Evolutionary conservation across 1,140 invertebrate species (phyloP), one percentile per base, ranked within the genome.

Genomic region (Oryzaephilus surinamensis): DNA sequence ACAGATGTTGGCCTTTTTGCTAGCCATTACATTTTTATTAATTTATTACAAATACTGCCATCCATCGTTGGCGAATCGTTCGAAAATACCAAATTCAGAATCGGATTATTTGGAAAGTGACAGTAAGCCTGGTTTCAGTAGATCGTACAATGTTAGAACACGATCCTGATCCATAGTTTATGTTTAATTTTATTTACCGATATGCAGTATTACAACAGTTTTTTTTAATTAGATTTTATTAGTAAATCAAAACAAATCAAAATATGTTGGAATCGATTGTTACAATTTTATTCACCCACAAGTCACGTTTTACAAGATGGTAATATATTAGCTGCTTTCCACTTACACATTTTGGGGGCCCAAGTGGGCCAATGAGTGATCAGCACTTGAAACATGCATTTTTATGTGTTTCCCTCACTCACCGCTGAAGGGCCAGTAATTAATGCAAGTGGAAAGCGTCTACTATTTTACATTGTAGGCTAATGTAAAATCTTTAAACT

Each of bases 21-120:
- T 70, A 18, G 67, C 62, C 4, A 61, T 71, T 19, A 30, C 53
- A 10, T 69, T 66, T 45, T 61, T 71, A 52, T 39, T 62, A 8
- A 43, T 67, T 10, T 71, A 69, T 43, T 71, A 71, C 45, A 60
- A 57, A 21, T 65, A 60, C 43, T 69, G 66, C 37, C 69, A 71
- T 50, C 69, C 69, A 24, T 55, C 54, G 16, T 32, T 53, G 32
- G 34, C 52, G 20, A 44, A 45, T 28, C 17, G 55, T 14, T 47
- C 28, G 10, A 57, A 58, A 41, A 52, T 55, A n/a, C 52, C 55
- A 16, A 42, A 46, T 20, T 36, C 42, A 6, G 42, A 45, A 29
- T 38, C 41, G 3, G 40, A 41, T 14, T 37, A 32, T 21, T 36
- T 54, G 14, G 55, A 56, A 37, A 47, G 45, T n/a, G 54, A 56